Percentiles rank a stretch among this genome's conserved stretches.
These are phyloP conservation scores for Tragelaphus strepsiceros DNA, from an alignment of 2,113 vertebrate genomes.

Conservation along the genomic window DNA sequence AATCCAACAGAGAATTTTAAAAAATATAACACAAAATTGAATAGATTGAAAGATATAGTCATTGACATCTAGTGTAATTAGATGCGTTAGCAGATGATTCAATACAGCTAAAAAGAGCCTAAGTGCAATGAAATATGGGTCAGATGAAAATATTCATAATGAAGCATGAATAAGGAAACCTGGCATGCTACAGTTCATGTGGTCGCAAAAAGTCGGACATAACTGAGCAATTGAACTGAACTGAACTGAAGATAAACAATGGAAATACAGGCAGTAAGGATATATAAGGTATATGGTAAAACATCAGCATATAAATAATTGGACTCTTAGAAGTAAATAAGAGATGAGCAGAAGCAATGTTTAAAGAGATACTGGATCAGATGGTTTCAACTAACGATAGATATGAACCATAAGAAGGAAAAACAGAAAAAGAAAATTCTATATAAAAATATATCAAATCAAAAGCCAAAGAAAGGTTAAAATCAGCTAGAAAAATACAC, in stretches of 20 bases:
- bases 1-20: not conserved
- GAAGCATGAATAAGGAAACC: not conserved
- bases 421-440: not conserved
- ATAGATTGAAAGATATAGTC: not conserved
- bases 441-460: not conserved
- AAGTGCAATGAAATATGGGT: not conserved
- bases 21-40: not conserved
- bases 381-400: not conserved
- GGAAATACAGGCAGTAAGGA: not conserved
- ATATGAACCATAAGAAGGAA: not conserved
- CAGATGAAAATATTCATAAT: not conserved
- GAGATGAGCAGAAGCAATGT: not conserved
- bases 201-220: not conserved
- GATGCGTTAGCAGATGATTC: not conserved
- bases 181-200: not conserved
- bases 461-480: not conserved
- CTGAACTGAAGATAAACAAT: not conserved
- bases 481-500: not conserved
- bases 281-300: not conserved
- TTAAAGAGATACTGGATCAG: not conserved
- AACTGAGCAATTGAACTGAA: not conserved
- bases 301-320: not conserved
- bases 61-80: not conserved
- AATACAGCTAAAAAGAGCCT: not conserved
- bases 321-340: not conserved